A percentile compares a stretch with the other conserved stretches of the same genome.
These are phyloP conservation scores for Nemapogon koenigi DNA, from an alignment of 2,888 invertebrate genomes.

Conservation along the genomic window DNA sequence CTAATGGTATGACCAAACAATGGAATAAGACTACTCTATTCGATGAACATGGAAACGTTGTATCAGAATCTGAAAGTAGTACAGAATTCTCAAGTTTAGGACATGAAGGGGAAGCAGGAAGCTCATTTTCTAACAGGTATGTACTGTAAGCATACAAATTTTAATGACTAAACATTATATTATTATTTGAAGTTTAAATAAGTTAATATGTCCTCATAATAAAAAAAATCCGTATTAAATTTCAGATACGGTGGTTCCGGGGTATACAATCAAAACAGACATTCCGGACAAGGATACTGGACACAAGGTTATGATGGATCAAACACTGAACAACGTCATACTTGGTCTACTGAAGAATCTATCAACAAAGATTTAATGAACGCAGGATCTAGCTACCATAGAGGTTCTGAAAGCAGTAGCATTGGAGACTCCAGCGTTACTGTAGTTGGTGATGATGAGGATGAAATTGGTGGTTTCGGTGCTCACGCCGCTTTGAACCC, in stretches of 20 bases:
- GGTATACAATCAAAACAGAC: slow-evolving; percentile 12
- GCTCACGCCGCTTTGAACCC: slow-evolving; percentile 40
- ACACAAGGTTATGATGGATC: slow-evolving; percentile 2
- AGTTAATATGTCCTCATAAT: not conserved
- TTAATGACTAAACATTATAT: not conserved
- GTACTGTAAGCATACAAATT: slow-evolving; percentile 17
- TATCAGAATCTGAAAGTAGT: slow-evolving; percentile 54
- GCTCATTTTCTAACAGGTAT: slow-evolving; percentile 46
- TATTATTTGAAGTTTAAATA: not conserved
- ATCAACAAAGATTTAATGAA: slow-evolving; percentile 51
- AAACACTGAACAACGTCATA: slow-evolving; percentile 20
- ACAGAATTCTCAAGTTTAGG: slow-evolving; percentile 54
- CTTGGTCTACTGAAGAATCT: slow-evolving; percentile 55
- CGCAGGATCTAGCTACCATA: slow-evolving; percentile 36
- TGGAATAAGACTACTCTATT: slow-evolving; percentile 41
- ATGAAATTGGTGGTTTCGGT: slow-evolving; percentile 25
- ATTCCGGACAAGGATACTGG: slow-evolving; percentile 16
- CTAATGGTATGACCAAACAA: slow-evolving; percentile 26
- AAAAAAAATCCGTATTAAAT: not conserved
- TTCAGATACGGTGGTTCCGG: slow-evolving; percentile 3
- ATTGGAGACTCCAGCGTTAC: slow-evolving; percentile 22
- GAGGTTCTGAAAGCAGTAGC: not conserved
- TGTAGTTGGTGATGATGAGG: slow-evolving; percentile 43
- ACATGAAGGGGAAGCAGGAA: slow-evolving; percentile 50
- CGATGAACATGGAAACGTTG: slow-evolving; percentile 47